Conservation (phyloP, 2,888 invertebrate genomes). For the Tetragonula carbonaria region DNA sequence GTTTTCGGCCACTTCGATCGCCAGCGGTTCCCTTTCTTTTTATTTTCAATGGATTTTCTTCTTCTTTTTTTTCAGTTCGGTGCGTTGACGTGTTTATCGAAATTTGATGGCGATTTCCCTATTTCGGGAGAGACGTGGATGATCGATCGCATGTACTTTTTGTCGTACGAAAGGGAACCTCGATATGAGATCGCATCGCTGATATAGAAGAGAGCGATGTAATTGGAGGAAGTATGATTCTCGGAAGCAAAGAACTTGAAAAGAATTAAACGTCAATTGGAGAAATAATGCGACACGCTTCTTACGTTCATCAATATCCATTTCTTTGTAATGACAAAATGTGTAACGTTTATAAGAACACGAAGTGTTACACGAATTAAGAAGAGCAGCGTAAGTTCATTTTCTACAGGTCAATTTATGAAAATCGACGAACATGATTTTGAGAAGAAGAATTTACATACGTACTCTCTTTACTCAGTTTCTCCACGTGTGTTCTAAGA, state of each 20-base stretch:
- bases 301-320: too few species aligned
- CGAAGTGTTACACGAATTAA: too few species aligned
- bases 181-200: too few species aligned
- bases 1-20: slow-evolving; percentile 21
- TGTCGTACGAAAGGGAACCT: background rate
- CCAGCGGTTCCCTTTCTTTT: background rate
- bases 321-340: too few species aligned
- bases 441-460: background rate
- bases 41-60: background rate
- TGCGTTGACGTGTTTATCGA: background rate
- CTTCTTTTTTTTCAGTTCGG: background rate
- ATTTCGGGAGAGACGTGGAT: background rate
- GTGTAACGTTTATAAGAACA: too few species aligned
- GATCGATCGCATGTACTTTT: background rate
- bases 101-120: background rate
- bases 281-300: too few species aligned
- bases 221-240: too few species aligned
- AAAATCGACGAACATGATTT: too few species aligned
- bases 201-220: background rate
- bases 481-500: background rate
- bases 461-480: background rate
- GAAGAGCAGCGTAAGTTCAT: too few species aligned
- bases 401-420: too few species aligned
- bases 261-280: too few species aligned
- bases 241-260: too few species aligned